Evolutionary conservation across 2,113 vertebrate genomes (phyloP).

Genomic region (Orthonyx spaldingii): DNA sequence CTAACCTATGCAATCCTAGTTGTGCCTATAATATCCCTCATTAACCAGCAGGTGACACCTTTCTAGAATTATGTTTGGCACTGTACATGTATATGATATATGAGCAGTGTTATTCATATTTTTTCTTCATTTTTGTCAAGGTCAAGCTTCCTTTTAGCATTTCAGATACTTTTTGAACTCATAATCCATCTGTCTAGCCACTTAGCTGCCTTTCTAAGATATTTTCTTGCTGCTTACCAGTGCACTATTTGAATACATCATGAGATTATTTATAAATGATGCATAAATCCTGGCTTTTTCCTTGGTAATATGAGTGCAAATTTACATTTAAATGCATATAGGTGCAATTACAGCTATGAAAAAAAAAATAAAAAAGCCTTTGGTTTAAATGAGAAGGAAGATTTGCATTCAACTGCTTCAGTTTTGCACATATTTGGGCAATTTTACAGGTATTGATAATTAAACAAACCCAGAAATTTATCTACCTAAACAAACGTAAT

Average conservation of each 20-base stretch:
- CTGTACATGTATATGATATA: background rate
- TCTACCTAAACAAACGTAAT: background rate
- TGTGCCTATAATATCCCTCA: background rate
- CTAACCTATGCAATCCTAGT: background rate
- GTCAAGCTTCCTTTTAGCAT: conserved; percentile 6
- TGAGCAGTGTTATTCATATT: background rate
- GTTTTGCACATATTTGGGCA: background rate
- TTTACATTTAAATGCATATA: background rate
- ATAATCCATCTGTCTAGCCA: conserved; percentile 31
- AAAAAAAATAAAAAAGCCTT: background rate
- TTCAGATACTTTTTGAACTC: conserved; percentile 13
- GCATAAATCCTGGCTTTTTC: background rate
- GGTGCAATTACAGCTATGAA: background rate
- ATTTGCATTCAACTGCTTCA: background rate
- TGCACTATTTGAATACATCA: background rate
- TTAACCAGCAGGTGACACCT: background rate
- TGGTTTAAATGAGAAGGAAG: background rate
- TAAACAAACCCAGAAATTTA: background rate
- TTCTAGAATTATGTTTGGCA: background rate
- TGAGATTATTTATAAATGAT: conserved; percentile 11
- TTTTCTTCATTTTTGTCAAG: conserved; percentile 12
- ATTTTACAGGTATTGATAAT: background rate
- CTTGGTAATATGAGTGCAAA: background rate
- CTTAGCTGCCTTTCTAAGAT: conserved; percentile 9
- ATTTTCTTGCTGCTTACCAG: background rate